Conservation (phyloP, 2,888 invertebrate species). For the Creontiades dilutus region DNA sequence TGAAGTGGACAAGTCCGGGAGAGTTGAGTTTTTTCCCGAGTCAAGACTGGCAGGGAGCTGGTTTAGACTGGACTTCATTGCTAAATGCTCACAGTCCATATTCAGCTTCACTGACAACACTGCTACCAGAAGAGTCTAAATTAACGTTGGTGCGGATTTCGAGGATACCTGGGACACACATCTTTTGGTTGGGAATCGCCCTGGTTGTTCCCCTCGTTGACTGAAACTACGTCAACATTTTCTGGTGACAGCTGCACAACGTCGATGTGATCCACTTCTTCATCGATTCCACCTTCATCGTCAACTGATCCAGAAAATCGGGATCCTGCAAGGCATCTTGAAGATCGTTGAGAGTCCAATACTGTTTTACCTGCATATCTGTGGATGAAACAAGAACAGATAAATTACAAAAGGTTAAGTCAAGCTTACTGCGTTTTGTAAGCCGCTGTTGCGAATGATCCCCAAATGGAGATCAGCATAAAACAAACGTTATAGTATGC, state of each 20-base stretch:
- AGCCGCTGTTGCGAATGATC: too few relatives aligned
- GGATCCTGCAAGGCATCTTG: constrained; percentile 33
- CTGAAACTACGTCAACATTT: constrained; percentile 38
- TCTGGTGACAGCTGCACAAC: constrained; percentile 49
- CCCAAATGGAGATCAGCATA: background rate
- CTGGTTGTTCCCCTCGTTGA: constrained; percentile 14
- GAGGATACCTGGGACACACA: background rate
- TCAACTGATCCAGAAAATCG: constrained; percentile 53
- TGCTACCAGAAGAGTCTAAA: too few relatives aligned
- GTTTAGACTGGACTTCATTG: background rate
- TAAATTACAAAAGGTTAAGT: background rate
- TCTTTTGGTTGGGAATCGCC: constrained; percentile 6
- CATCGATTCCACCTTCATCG: background rate
- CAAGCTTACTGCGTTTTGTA: background rate
- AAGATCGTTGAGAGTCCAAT: background rate
- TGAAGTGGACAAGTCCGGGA: background rate
- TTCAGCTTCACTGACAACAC: background rate
- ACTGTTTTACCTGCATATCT: background rate
- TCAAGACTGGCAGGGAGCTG: background rate
- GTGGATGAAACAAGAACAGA: background rate
- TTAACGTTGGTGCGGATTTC: constrained; percentile 35
- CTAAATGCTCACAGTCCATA: background rate
- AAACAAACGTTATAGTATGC: background rate
- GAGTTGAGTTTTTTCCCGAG: background rate
- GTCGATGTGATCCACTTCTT: constrained; percentile 32